These are phyloP conservation scores for Oscheius sp. DNA, from an alignment of 2,888 invertebrate genomes.

Conservation along the genomic window DNA sequence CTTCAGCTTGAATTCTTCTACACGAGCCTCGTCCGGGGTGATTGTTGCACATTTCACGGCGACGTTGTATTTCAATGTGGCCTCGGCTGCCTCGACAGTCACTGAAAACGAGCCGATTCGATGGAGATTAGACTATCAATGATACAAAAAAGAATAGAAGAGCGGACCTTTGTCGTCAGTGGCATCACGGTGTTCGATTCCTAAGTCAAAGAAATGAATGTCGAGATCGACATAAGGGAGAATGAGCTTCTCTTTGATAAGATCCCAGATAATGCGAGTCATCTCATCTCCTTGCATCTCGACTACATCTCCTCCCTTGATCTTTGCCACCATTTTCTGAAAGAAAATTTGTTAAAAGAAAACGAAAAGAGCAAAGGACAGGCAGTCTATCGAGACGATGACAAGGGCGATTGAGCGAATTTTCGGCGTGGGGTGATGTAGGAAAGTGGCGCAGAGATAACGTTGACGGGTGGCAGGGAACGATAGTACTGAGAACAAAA, in stretches of 20 bases:
- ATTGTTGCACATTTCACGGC: conserved; percentile 98
- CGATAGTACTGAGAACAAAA: too few relatives aligned
- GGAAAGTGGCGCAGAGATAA: too few relatives aligned
- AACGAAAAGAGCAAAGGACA: too few relatives aligned
- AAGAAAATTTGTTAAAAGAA: too few relatives aligned
- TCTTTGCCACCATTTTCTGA: conserved; percentile 54
- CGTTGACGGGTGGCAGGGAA: too few relatives aligned
- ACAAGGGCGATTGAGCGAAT: too few relatives aligned
- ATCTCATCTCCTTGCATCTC: conserved; percentile 75
- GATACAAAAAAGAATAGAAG: too few relatives aligned
- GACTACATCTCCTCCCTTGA: conserved; percentile 71
- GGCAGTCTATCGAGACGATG: too few relatives aligned
- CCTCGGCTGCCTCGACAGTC: conserved; percentile 94
- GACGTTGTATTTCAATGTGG: conserved; percentile 94
- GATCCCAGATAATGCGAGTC: conserved; percentile 89
- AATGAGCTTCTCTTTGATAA: conserved; percentile 95
- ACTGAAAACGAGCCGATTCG: conserved; percentile 74
- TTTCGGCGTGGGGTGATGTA: too few relatives aligned
- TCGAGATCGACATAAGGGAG: conserved; percentile 94
- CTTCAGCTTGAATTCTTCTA: conserved; percentile 79
- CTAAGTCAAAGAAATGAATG: conserved; percentile 89
- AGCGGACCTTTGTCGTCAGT: conserved; percentile 84
- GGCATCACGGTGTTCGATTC: conserved; percentile 91
- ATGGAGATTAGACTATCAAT: background rate
- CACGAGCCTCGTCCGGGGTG: conserved; percentile 94